Percentiles rank a stretch among this genome's conserved stretches.
Conservation (phyloP, 2,888 invertebrate species). For the Teleiodes luculella region DNA sequence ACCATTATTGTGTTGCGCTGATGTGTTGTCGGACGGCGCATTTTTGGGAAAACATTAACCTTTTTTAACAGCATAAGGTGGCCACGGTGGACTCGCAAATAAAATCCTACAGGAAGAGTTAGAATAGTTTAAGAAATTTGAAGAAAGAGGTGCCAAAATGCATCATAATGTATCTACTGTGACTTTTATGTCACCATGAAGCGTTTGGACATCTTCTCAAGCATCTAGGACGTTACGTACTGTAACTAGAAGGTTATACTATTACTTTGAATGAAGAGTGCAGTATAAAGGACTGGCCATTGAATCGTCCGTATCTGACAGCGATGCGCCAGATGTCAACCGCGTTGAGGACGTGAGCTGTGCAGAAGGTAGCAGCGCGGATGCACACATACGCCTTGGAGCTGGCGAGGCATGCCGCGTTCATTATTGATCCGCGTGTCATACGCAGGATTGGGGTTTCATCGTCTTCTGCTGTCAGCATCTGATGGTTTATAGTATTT, state of each 20-base stretch:
- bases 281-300: background rate
- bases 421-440: background rate
- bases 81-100: no score
- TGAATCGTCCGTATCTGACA: background rate
- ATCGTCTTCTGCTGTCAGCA: background rate
- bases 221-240: no score
- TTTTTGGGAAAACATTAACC: no score
- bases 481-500: background rate
- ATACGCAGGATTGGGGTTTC: background rate
- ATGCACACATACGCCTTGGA: background rate
- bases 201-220: no score
- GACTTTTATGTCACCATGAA: no score
- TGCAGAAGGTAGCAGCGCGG: slow-evolving; percentile 1
- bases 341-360: background rate
- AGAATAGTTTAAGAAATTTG: no score
- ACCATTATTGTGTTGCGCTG: background rate
- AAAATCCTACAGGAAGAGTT: no score
- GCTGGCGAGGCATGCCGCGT: background rate
- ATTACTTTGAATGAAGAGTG: background rate
- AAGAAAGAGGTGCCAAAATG: no score
- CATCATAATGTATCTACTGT: no score
- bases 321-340: background rate
- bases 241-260: no score
- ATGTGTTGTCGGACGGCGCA: background rate
- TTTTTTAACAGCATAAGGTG: no score